These are phyloP conservation scores for Choreutis nemorana DNA, from an alignment of 2,888 invertebrate genomes.

Conservation along the genomic window DNA sequence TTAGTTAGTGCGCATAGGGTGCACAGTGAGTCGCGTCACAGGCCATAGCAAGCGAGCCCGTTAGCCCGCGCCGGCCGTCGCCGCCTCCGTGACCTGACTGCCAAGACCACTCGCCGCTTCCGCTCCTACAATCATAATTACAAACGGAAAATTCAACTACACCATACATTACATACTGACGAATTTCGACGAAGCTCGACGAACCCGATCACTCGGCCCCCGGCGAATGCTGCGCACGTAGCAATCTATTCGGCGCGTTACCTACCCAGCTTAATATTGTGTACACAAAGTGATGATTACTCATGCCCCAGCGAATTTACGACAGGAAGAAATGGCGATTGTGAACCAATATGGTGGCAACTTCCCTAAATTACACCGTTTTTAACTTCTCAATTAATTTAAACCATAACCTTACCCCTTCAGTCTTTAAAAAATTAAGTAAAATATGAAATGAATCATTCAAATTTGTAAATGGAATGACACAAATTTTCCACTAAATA, in stretches of 20 bases:
- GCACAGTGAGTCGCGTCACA: constrained; percentile 46
- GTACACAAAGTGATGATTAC: constrained; percentile 59
- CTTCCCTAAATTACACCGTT: constrained; percentile 39
- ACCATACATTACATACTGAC: constrained; percentile 37
- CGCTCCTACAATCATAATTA: constrained; percentile 53
- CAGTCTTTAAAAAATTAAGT: too few species aligned
- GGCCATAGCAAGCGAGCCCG: constrained; percentile 45
- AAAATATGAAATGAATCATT: too few species aligned
- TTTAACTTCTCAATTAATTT: constrained; percentile 17
- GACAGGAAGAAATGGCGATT: constrained; percentile 64
- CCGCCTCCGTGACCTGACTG: constrained; percentile 52
- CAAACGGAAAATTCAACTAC: constrained; percentile 57
- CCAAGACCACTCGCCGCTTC: constrained; percentile 50
- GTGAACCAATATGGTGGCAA: constrained; percentile 58
- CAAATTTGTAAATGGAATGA: too few species aligned
- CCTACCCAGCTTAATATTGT: constrained; percentile 49
- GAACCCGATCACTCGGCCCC: too few species aligned
- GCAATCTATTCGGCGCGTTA: constrained; percentile 57
- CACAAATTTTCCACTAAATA: background rate
- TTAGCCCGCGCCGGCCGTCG: constrained; percentile 45
- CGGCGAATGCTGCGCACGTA: constrained; percentile 51
- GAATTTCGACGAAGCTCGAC: constrained; percentile 40
- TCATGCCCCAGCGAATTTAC: constrained; percentile 56
- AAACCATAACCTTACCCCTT: too few species aligned
- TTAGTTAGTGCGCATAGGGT: too few species aligned